Evolutionary conservation across 2,113 vertebrate genomes (phyloP).

Genomic region (Forbesichthys agassizii): DNA sequence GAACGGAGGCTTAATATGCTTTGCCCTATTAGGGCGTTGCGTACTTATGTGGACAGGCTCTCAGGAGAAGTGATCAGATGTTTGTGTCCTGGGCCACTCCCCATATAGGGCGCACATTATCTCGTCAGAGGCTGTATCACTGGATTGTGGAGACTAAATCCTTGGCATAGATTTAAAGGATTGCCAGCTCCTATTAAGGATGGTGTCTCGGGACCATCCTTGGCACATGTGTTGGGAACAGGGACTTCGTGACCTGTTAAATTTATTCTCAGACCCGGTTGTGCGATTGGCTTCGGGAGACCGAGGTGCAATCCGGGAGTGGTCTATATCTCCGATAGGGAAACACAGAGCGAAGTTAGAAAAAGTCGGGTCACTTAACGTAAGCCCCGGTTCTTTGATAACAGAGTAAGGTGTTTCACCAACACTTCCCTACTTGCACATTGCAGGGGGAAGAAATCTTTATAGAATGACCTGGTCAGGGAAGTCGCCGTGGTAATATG

Average conservation of each 20-base stretch:
- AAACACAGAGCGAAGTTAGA: slow-evolving; percentile 5
- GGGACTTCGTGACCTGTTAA: background rate
- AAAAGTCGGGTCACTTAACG: background rate
- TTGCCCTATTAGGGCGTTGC: background rate
- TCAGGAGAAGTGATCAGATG: slow-evolving; percentile 7
- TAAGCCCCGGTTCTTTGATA: background rate
- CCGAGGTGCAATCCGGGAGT: background rate
- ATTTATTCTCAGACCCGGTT: background rate
- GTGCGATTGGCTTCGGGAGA: background rate
- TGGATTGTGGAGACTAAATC: no score
- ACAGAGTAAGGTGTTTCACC: no score
- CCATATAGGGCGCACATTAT: background rate
- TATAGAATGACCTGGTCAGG: no score
- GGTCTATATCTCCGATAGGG: slow-evolving; percentile 2
- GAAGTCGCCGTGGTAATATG: no score
- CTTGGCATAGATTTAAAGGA: background rate
- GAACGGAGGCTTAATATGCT: background rate
- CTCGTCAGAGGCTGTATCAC: no score
- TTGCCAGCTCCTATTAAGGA: background rate
- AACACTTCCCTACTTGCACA: no score
- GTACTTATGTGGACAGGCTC: background rate
- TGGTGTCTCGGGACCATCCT: background rate
- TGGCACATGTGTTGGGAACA: background rate
- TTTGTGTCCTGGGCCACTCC: background rate
- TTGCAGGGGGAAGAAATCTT: no score